Percentiles rank a stretch among this genome's conserved stretches.
Conservation (phyloP, 2,797 vertebrate genomes). For the Euthynnus affinis region DNA sequence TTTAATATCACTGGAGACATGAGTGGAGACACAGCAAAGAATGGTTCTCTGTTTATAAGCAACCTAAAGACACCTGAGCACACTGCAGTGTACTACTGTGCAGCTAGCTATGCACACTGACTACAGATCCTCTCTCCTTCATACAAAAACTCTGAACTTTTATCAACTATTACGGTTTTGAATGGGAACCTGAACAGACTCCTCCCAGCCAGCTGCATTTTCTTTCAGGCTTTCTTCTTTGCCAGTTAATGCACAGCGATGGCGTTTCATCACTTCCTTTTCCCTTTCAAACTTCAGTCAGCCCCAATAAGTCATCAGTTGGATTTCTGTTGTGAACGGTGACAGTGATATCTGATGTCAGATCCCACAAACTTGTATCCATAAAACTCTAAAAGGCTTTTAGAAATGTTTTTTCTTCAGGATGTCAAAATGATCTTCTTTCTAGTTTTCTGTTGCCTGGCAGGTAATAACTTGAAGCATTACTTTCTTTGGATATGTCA, state of each 20-base stretch:
- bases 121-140: background rate
- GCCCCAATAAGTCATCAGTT: too few species aligned
- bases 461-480: constrained; percentile 1
- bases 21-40: constrained; percentile 38
- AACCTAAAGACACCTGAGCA: constrained; percentile 38
- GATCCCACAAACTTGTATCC: background rate
- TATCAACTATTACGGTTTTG: background rate
- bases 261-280: too few species aligned
- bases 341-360: background rate
- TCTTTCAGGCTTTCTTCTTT: too few species aligned
- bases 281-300: too few species aligned
- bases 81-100: constrained; percentile 73
- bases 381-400: background rate
- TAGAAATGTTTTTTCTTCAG: background rate
- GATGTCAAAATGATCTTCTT: constrained; percentile 11
- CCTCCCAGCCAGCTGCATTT: too few species aligned
- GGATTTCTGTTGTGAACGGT: too few species aligned
- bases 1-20: constrained; percentile 52
- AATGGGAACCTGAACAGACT: too few species aligned
- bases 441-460: constrained; percentile 5
- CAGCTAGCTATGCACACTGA: constrained; percentile 61
- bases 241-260: too few species aligned
- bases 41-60: constrained; percentile 44
- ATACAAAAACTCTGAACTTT: background rate
- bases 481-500: background rate